Evolutionary conservation across 1,140 invertebrate genomes (phyloP).

Genomic region (Trypoxylus dichotomus): DNA sequence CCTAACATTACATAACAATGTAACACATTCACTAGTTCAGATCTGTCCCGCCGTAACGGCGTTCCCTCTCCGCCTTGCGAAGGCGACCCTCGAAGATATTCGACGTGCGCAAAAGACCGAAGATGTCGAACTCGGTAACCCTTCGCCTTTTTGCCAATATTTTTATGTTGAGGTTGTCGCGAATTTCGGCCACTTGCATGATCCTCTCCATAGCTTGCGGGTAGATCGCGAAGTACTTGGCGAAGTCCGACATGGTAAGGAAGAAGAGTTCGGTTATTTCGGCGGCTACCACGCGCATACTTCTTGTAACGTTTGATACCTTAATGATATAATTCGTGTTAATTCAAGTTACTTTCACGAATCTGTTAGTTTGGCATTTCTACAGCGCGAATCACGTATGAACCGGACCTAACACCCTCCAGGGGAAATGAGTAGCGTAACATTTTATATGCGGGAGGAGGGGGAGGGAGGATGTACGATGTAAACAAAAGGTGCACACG

Average conservation of each 20-base stretch:
- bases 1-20: too few relatives aligned
- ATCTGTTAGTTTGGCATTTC: too few relatives aligned
- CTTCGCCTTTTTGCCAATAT: neutral
- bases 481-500: too few relatives aligned
- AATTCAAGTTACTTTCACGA: too few relatives aligned
- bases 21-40: neutral
- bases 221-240: neutral
- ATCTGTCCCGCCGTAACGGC: neutral
- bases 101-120: neutral
- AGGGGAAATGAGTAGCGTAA: too few relatives aligned
- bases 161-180: neutral
- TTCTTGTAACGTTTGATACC: neutral
- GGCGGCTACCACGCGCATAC: neutral
- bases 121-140: neutral
- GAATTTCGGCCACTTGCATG: neutral
- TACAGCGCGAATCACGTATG: too few relatives aligned
- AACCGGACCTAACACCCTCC: too few relatives aligned
- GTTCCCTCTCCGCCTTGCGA: neutral
- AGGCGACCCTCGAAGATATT: neutral
- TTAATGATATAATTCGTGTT: neutral
- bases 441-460: too few relatives aligned
- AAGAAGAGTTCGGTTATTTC: conserved; percentile 17
- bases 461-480: too few relatives aligned
- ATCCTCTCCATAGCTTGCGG: neutral
- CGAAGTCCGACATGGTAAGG: neutral